Percentiles rank a stretch among this genome's conserved stretches.
phyloP scores from a whole-genome alignment of 2,797 vertebrate genomes.

The Xerus rutilus region DNA sequence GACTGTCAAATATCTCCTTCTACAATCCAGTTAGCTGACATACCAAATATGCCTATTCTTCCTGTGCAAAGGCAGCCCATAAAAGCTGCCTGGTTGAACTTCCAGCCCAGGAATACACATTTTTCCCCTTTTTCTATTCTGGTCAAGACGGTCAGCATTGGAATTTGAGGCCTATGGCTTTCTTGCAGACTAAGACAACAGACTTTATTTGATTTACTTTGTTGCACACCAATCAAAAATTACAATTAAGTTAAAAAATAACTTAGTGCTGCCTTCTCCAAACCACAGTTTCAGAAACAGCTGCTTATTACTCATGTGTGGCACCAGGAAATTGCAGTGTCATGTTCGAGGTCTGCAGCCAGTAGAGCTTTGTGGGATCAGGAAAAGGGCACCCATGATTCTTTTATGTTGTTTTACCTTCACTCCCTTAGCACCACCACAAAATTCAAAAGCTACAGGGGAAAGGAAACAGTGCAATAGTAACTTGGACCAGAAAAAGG shows the following conservation, averaged over 20 bases:
- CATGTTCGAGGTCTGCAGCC: slow-evolving; percentile 79
- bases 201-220: slow-evolving; percentile 83
- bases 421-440: slow-evolving; percentile 32
- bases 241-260: slow-evolving; percentile 85
- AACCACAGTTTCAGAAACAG: slow-evolving; percentile 83
- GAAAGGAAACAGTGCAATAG: neutral
- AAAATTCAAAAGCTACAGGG: slow-evolving; percentile 24
- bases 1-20: slow-evolving; percentile 29
- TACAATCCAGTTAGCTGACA: neutral
- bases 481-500: slow-evolving; percentile 12
- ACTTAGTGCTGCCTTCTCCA: slow-evolving; percentile 78
- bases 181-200: slow-evolving; percentile 85
- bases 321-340: slow-evolving; percentile 84
- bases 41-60: slow-evolving; percentile 10
- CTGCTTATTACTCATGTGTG: slow-evolving; percentile 84
- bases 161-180: slow-evolving; percentile 83
- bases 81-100: slow-evolving; percentile 63
- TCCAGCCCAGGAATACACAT: slow-evolving; percentile 68
- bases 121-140: slow-evolving; percentile 75
- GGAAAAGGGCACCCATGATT: slow-evolving; percentile 57
- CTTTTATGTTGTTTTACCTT: slow-evolving; percentile 68
- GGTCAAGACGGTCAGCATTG: slow-evolving; percentile 79
- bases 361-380: slow-evolving; percentile 74
- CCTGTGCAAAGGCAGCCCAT: neutral
- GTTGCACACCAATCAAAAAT: slow-evolving; percentile 85